A percentile compares a stretch with the other conserved stretches of the same genome.
phyloP scores from a whole-genome alignment of 2,888 invertebrate genomes.

The Resseliella maxima region DNA sequence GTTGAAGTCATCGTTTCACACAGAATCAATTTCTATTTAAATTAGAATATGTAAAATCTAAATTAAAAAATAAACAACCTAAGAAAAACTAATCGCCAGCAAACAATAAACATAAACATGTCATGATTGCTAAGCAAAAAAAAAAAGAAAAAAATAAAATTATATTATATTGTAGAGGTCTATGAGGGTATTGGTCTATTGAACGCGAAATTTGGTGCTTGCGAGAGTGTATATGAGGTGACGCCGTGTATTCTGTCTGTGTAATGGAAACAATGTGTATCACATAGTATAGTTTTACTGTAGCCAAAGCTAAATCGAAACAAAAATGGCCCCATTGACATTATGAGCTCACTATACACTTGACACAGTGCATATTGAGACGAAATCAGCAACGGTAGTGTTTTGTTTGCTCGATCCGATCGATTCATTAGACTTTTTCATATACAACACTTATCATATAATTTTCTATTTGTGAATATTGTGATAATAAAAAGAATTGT shows the following conservation, averaged over 20 bases:
- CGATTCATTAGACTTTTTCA: neutral
- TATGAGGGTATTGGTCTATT: slow-evolving; percentile 34
- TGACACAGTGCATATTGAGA: slow-evolving; percentile 32
- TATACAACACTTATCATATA: neutral
- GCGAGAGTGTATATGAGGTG: neutral
- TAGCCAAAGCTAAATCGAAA: neutral
- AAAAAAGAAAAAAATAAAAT: neutral
- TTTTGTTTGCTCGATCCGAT: slow-evolving; percentile 6
- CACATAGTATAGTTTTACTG: neutral
- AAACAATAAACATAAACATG: slow-evolving; percentile 9
- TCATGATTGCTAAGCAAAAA: neutral
- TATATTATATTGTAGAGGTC: too few species aligned
- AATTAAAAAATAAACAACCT: neutral
- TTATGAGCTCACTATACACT: slow-evolving; percentile 16
- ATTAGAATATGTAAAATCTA: neutral
- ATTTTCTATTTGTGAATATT: too few species aligned
- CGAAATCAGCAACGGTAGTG: neutral
- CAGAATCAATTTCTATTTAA: neutral
- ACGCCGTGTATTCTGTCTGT: neutral
- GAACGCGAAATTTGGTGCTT: slow-evolving; percentile 9
- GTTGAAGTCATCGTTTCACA: too few species aligned
- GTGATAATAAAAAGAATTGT: too few species aligned
- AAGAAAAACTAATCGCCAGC: neutral
- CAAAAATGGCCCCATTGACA: neutral
- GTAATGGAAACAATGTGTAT: slow-evolving; percentile 36